Evolutionary conservation across 2,888 invertebrate genomes (phyloP).

Genomic region (Drosophila basisetae): DNA sequence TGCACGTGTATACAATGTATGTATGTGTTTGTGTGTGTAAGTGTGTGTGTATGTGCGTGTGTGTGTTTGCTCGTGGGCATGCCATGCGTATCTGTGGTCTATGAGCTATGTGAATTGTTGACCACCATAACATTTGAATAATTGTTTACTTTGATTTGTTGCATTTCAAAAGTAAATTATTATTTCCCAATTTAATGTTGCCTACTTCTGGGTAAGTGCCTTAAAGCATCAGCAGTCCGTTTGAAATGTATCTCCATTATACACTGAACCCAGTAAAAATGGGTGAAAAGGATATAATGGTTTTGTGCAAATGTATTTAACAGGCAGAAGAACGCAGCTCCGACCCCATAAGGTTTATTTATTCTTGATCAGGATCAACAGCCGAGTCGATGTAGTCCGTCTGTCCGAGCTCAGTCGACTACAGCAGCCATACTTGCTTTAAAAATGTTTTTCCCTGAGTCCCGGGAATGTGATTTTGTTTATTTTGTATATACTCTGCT

Average conservation of each 20-base stretch:
- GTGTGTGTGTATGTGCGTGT: neutral
- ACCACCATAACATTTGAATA: constrained; percentile 35
- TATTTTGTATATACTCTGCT: neutral
- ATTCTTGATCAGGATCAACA: no score
- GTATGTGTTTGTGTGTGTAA: constrained; percentile 2
- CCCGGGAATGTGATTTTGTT: neutral
- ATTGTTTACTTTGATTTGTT: constrained; percentile 40
- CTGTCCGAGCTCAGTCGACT: no score
- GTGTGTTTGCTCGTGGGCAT: neutral
- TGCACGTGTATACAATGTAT: neutral
- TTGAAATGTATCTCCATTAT: neutral
- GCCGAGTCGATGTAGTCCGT: no score
- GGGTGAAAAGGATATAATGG: no score
- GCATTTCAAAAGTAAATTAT: constrained; percentile 5
- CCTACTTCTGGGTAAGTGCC: neutral
- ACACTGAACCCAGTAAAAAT: neutral
- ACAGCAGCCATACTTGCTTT: neutral
- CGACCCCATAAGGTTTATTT: no score
- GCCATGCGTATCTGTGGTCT: constrained; percentile 15
- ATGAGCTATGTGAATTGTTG: constrained; percentile 34
- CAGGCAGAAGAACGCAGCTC: no score
- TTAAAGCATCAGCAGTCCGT: neutral
- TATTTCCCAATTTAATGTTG: constrained; percentile 4
- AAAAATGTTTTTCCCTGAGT: neutral
- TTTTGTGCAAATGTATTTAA: no score